Base-by-base conservation (phyloP, 2,797 vertebrate species). In the Macropus fuliginosus region DNA sequence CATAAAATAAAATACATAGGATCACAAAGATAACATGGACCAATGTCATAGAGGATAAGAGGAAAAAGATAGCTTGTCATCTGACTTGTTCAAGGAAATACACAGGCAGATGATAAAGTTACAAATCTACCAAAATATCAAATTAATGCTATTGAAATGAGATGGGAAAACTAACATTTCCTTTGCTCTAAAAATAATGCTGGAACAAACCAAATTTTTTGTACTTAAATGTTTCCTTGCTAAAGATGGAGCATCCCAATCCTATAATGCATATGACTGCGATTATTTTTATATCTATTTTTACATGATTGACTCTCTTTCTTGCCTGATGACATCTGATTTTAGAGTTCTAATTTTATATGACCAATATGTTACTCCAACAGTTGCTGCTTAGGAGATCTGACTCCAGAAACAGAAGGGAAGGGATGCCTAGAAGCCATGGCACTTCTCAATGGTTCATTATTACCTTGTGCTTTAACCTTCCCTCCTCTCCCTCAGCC, bases 381-480 rank as follows among this genome's bases (percentile, higher is more conserved):
- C 90, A 91, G 62, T 74, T 92, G 74, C 54, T 94, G 46, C 57
- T 94, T 91, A 11, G 16, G 55, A 92, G 0, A 57, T n/a, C 52
- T 62, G 2, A 55, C 52, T 24, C 92, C 62, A 94, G 91, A 95
- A 92, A 95, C 66, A 94, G 92, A 97, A 90, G 92, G 94, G 91
- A 95, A 94, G 52, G 55, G 94, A 95, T 54, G 40, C 55, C 94
- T 56, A 81, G 40, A 91, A 97, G 97, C 96, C 74, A 93, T 55
- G 87, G 90, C 91, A 91, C 89, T 92, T 95, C 95, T 98, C 96
- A 81, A 95, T 74, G 96, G 27, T 59, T 93, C 91, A 81, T 91
- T 62, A 94, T 96, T 97, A 95, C 97, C 95, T 95, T 97, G 96
- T 95, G 96, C 95, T 97, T 97, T 97, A 97, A 98, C 93, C 74